Base-by-base conservation (phyloP, 2,113 vertebrate species). In the Hirundichthys speculiger region DNA sequence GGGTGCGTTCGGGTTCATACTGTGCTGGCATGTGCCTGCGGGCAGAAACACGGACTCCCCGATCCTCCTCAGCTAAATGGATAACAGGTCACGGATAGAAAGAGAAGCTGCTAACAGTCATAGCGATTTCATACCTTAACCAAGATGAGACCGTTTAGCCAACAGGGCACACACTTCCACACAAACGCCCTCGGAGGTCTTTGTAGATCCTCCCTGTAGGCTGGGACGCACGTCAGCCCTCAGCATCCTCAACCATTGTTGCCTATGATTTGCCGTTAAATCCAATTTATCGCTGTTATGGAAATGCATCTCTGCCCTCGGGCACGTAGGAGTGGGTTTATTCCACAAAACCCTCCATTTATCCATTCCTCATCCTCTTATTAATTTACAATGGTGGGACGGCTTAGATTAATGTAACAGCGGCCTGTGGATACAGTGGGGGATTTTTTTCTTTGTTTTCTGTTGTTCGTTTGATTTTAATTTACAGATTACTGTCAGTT, bases 251-350 rank as follows among this genome's bases (percentile, higher is more conserved):
- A 25, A 13, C 88, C 83, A 92, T 94, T 93, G 92, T 93, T 88
- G 87, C 19, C 89, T 72, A 59, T 90, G 91, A 94, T 91, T 88
- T 77, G 77, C 87, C 89, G 90, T 93, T 90, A 93, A 94, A 94
- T 94, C 90, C 91, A 89, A 93, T 94, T 93, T 93, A 89, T 90
- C 91, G 89, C 90, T 76, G 85, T 85, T 90, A 91, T 92, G 90
- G 90, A 91, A 93, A 92, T 92, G 69, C 67, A 73, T 81, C 72
- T 86, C 77, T 67, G 74, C 88, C 92, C 89, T 84, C 67, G 64
- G 73, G 85, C 76, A 63, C 72, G 73, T 87, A 77, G 79, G 80
- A 61, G 77, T 18, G 50, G 69, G 80, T 87, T 89, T 86, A 81
- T 83, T 77, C 73, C 41, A 72, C 77, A 67, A 78, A 77, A 63